Evolutionary conservation across 1,140 invertebrate genomes (phyloP).

Genomic region (Pristionchus pacificus): DNA sequence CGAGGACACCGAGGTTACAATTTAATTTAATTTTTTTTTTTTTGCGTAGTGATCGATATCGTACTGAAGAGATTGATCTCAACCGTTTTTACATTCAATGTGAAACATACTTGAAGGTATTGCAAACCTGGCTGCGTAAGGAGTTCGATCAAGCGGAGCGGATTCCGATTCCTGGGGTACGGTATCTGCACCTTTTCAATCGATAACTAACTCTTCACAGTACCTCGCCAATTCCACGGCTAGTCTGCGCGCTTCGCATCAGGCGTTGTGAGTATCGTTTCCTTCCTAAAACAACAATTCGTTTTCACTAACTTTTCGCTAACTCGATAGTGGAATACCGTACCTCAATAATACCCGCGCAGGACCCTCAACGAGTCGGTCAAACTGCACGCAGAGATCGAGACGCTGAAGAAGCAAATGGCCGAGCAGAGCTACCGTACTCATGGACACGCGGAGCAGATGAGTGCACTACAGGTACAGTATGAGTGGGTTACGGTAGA

Average conservation of each 20-base stretch:
- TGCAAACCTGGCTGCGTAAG: conserved; percentile 22
- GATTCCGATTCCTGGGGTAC: conserved; percentile 17
- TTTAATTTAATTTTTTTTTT: no score
- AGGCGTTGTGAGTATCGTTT: not conserved
- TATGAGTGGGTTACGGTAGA: not conserved
- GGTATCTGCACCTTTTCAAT: conserved; percentile 20
- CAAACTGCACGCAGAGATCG: conserved; percentile 27
- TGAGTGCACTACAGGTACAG: conserved; percentile 18
- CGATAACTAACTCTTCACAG: conserved; percentile 14
- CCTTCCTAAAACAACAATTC: not conserved
- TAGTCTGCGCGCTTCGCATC: not conserved
- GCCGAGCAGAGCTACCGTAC: conserved; percentile 25
- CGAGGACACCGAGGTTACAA: conserved; percentile 16
- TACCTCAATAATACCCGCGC: no score
- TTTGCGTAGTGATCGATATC: no score
- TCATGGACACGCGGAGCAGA: conserved; percentile 23
- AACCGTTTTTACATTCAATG: not conserved
- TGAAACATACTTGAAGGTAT: not conserved
- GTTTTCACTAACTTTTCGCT: not conserved
- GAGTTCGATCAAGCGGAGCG: conserved; percentile 26
- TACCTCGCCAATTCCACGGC: not conserved
- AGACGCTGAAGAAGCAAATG: conserved; percentile 28
- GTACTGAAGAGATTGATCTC: not conserved
- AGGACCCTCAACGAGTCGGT: conserved; percentile 14
- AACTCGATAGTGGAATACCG: no score